These are phyloP conservation scores for Coregonus sp. DNA, from an alignment of 2,797 vertebrate genomes.

Conservation along the genomic window DNA sequence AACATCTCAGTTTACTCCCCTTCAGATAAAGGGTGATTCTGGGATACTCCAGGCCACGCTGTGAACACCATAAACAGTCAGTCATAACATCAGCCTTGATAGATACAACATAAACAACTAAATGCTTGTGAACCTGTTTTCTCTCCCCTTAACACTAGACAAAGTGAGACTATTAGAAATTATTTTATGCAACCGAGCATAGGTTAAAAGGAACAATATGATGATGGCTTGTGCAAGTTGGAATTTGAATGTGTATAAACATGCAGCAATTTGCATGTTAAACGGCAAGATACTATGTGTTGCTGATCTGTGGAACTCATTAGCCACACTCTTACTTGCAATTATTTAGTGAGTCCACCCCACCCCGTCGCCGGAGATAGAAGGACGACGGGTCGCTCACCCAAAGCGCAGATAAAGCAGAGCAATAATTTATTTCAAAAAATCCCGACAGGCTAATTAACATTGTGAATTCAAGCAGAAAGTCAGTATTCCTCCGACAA, in stretches of 20 bases:
- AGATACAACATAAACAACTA: constrained; percentile 7
- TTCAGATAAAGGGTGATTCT: background rate
- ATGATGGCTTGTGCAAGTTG: constrained; percentile 40
- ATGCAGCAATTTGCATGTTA: constrained; percentile 75
- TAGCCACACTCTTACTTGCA: constrained; percentile 74
- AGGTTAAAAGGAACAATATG: constrained; percentile 34
- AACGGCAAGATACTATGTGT: constrained; percentile 68
- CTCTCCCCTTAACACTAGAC: constrained; percentile 3
- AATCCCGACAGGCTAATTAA: constrained; percentile 78
- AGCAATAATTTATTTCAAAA: constrained; percentile 74
- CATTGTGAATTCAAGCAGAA: constrained; percentile 81
- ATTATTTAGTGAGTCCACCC: constrained; percentile 72
- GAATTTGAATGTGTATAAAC: constrained; percentile 66
- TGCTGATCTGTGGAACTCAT: constrained; percentile 75
- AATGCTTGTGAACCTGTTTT: background rate
- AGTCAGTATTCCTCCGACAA: constrained; percentile 68
- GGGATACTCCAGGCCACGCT: background rate
- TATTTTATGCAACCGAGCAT: constrained; percentile 32
- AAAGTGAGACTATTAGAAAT: constrained; percentile 18
- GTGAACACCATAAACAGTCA: background rate
- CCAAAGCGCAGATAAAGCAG: constrained; percentile 69
- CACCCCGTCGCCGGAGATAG: constrained; percentile 67
- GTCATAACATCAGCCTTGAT: background rate
- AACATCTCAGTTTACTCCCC: too few species aligned
- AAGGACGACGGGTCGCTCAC: constrained; percentile 76